Percentiles rank a stretch among this genome's conserved stretches.
These are phyloP conservation scores for Drymonia ruficornis DNA, from an alignment of 2,888 invertebrate genomes.

Conservation along the genomic window DNA sequence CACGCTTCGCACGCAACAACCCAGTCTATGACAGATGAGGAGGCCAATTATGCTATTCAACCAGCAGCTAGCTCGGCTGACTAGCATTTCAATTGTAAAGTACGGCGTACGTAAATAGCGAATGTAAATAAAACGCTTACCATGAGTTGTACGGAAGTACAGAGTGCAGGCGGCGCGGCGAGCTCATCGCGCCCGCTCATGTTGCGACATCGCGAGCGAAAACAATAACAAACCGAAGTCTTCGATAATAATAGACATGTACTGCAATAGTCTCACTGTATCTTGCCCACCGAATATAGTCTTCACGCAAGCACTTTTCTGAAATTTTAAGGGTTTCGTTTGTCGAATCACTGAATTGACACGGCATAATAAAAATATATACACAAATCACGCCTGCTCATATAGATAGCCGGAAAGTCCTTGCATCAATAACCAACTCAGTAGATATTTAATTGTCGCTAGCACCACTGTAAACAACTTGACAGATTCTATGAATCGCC, in stretches of 20 bases:
- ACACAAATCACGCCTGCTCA: constrained; percentile 8
- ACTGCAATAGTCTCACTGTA: constrained; percentile 34
- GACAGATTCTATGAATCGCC: constrained; percentile 57
- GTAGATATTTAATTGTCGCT: constrained; percentile 8
- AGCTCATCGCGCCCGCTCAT: constrained; percentile 77
- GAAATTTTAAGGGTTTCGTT: constrained; percentile 21
- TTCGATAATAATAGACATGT: constrained; percentile 35
- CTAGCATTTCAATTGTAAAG: background rate
- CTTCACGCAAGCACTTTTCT: constrained; percentile 23
- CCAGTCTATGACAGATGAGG: too few species aligned
- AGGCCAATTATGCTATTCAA: too few species aligned
- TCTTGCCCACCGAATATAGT: constrained; percentile 30
- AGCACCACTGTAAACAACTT: constrained; percentile 53
- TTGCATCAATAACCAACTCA: background rate
- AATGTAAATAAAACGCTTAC: constrained; percentile 43
- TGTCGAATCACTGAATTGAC: constrained; percentile 28
- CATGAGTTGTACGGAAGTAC: constrained; percentile 75
- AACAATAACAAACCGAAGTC: constrained; percentile 34
- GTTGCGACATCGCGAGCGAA: constrained; percentile 68
- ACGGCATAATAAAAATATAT: constrained; percentile 21
- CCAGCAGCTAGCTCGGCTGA: background rate
- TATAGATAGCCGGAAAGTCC: background rate
- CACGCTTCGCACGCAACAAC: background rate
- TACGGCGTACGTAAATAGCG: background rate
- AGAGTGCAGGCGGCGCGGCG: constrained; percentile 53